Base-by-base conservation (phyloP, 2,888 invertebrate genomes). In the Eupithecia subfuscata region DNA sequence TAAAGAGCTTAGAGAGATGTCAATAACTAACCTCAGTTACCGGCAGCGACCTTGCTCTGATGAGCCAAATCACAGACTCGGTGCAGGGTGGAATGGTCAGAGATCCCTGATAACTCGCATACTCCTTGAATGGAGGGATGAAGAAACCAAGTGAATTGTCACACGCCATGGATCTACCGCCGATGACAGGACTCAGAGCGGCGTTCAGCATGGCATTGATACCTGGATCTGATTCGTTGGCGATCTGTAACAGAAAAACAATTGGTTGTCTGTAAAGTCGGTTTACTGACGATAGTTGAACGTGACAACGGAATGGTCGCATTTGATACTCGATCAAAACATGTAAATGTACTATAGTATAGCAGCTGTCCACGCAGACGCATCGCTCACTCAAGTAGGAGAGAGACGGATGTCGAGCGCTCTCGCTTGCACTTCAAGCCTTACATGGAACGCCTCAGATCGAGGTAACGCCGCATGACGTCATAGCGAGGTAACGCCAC, bases 101-200 rank as follows among this genome's bases (percentile, higher is more conserved):
- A 0, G 93, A 94, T 0, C 93, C 93, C 14, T 92, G 90, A 77
- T 94, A 94, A 64, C 85, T 85, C 0, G 84, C 92, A 70, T 92
- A 92, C 70, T 89, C 84, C 68, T 84, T 85, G 76, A 93, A 88
- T 0, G 90, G 89, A 0, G 92, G 92, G 68, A 79, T 86, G 76
- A 90, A 92, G 73, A 78, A 82, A 1, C 77, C 79, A 9, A 93
- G 77, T 0, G 91, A 84, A 5, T 77, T 76, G 0, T 73, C 63
- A 0, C 69, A 30, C 2, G 88, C 11, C 0, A 67, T n/a, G n/a
- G 82, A 73, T 7, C 2, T 60, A 60, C 80, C 82, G 14, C 76
- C 63, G n/a, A 60, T 22, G 14, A 73, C 70, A 0, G 52, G 56
- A 0, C 6, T 43, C 5, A 75, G 52, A 0, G 81, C 82, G 1